A percentile compares a stretch with the other conserved stretches of the same genome.
These are phyloP conservation scores for Busseola fusca DNA, from an alignment of 2,888 invertebrate genomes.

Conservation along the genomic window DNA sequence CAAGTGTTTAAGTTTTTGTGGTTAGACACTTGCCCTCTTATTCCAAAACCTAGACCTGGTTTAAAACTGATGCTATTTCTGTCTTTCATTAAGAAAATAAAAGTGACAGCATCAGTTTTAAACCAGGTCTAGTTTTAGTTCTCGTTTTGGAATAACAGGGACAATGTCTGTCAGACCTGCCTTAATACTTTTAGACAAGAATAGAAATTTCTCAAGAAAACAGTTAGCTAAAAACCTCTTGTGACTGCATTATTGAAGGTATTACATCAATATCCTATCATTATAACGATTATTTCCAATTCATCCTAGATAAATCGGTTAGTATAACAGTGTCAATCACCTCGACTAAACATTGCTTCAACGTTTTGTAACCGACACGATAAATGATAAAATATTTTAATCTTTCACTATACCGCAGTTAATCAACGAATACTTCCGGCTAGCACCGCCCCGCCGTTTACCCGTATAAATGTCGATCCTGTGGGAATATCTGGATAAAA, in stretches of 20 bases:
- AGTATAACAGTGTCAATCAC: conserved; percentile 24
- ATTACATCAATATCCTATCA: conserved; percentile 26
- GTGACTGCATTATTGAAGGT: conserved; percentile 1
- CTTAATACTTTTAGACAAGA: neutral
- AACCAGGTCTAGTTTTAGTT: no score
- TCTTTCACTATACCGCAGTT: neutral
- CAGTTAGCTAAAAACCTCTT: neutral
- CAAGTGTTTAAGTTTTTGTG: no score
- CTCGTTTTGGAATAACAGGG: no score
- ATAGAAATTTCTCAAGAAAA: conserved; percentile 1
- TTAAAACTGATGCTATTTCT: no score
- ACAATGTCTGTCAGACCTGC: neutral
- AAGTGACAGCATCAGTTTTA: no score
- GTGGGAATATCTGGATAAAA: no score
- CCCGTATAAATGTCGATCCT: no score
- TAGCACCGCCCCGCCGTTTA: no score
- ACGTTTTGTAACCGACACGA: conserved; percentile 25
- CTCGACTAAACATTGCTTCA: conserved; percentile 16
- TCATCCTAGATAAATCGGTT: conserved; percentile 2
- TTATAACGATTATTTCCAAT: conserved; percentile 27
- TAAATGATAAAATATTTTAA: conserved; percentile 20
- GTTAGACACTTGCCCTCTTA: no score
- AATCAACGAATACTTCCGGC: no score
- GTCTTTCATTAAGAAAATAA: no score
- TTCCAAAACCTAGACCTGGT: no score